Base-by-base conservation (phyloP, 2,113 vertebrate species). In the Indicator indicator region DNA sequence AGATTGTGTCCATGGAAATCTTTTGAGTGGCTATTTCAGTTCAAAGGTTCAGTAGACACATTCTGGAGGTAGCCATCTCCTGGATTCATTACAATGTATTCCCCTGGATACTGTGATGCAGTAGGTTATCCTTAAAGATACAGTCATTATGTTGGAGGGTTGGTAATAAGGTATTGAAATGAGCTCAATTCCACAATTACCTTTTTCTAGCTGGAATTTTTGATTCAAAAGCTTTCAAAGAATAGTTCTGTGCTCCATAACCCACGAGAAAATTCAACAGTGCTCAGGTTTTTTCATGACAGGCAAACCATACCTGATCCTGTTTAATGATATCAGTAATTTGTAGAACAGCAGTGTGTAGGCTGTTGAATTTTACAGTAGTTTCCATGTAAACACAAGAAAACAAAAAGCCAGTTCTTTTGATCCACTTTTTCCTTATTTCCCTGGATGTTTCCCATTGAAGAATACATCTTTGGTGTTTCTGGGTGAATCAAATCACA, bases 221-320 rank as follows among this genome's bases (percentile, higher is more conserved):
- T 90, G 19, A 77, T 87, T 91, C 26, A 27, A 9, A 88, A 11
- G 63, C 62, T 88, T 81, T 87, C 68, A 83, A 93, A 89, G 50
- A 86, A 36, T 88, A 44, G 4, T 38, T 82, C 36, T 7, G 11
- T 60, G 30, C 32, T 27, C 28, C 0, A 0, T 76, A 89, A 74
- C 14, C 78, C 21, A 63, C 52, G 58, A 84, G n/a, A 60, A 93
- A 87, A 83, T 72, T 36, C 68, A 94, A 55, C 58, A 75, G 36
- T 54, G 40, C 32, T 92, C 42, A 10, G 58, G 46, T 93, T 86
- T 96, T 84, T 56, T 88, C 36, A 52, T 9, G 10, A n/a, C 30
- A 81, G 48, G 17, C 12, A 86, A 40, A 65, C 64, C 16, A 12
- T 82, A 32, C 4, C 11, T 83, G 16, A 11, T 75, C 13, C 42